Evolutionary conservation across 2,113 vertebrate species (phyloP).

Genomic region (Silurus asotus): DNA sequence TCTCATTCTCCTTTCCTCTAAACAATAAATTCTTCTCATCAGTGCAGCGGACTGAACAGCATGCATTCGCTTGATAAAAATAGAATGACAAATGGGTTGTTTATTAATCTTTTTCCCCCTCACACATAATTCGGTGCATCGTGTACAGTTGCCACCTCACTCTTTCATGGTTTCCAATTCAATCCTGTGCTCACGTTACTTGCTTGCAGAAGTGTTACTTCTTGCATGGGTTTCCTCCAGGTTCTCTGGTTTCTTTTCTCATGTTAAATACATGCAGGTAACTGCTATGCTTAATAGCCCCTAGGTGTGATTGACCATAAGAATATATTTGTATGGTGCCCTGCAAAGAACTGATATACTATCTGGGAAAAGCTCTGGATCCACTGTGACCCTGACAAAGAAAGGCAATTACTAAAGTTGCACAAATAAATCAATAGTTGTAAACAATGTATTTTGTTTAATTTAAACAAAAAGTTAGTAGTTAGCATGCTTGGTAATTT

Average conservation of each 20-base stretch:
- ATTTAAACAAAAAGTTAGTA: neutral
- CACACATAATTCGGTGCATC: neutral
- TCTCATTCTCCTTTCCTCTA: neutral
- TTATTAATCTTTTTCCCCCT: neutral
- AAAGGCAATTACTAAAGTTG: neutral
- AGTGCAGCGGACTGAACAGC: neutral
- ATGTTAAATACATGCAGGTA: neutral
- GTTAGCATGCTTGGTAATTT: neutral
- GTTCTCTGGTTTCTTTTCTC: neutral
- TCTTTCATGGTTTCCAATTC: neutral
- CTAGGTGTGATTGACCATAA: neutral
- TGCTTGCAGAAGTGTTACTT: neutral
- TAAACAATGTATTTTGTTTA: neutral
- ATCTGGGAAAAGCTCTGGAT: neutral
- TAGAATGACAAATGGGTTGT: neutral
- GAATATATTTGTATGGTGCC: neutral
- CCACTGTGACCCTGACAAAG: neutral
- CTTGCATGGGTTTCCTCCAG: neutral
- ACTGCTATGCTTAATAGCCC: neutral
- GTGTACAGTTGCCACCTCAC: neutral
- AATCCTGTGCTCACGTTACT: neutral
- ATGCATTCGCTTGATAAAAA: neutral
- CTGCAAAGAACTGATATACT: neutral
- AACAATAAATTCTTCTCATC: neutral
- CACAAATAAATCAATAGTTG: neutral